Conservation (phyloP, 2,797 vertebrate genomes). For the Pangasius larnaudii region DNA sequence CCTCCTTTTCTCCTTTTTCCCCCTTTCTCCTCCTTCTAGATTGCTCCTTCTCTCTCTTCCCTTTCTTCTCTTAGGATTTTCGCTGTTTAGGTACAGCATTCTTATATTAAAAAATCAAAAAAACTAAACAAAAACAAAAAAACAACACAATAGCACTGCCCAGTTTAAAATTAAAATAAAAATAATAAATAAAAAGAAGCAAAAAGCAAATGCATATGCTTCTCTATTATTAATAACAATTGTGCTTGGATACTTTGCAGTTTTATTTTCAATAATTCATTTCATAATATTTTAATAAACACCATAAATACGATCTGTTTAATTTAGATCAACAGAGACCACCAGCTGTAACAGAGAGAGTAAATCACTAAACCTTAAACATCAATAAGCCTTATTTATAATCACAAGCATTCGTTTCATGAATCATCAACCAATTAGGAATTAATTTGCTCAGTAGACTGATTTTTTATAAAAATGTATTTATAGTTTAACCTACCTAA, state of each 20-base stretch:
- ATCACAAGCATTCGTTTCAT: background rate
- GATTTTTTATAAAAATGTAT: background rate
- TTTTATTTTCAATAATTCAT: no score
- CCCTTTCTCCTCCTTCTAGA: constrained; percentile 70
- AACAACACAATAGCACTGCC: no score
- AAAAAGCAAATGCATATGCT: background rate
- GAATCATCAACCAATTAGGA: no score
- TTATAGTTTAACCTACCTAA: background rate
- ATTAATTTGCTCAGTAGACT: background rate
- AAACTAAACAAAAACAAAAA: constrained; percentile 61
- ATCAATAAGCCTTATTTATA: background rate
- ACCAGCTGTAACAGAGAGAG: background rate
- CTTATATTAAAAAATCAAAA: constrained; percentile 72
- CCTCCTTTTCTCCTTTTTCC: constrained; percentile 59
- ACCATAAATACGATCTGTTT: background rate
- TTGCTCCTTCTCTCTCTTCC: constrained; percentile 70
- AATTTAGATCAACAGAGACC: background rate
- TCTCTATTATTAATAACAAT: background rate
- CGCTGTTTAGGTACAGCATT: constrained; percentile 63
- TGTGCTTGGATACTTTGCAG: background rate
- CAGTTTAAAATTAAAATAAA: background rate
- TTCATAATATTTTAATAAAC: background rate
- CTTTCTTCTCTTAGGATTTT: constrained; percentile 70
- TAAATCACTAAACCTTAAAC: background rate
- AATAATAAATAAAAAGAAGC: background rate